phyloP scores from a whole-genome alignment of 2,113 vertebrate species.

The Potamarius usumacintae region DNA sequence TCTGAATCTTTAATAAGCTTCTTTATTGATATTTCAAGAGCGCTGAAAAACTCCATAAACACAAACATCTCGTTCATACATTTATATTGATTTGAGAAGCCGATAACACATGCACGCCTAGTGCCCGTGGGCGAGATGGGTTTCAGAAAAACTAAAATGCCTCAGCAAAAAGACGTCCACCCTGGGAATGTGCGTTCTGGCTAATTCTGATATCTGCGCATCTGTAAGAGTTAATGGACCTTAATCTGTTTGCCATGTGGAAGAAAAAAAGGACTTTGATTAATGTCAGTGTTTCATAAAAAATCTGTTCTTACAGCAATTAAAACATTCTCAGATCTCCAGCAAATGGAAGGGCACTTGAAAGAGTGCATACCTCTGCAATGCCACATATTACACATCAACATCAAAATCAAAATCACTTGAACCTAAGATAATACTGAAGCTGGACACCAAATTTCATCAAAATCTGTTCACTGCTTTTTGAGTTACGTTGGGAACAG shows the following conservation, averaged over 20 bases:
- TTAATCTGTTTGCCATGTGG: not conserved
- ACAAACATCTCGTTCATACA: constrained; percentile 9
- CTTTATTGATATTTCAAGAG: constrained; percentile 21
- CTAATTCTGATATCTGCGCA: not conserved
- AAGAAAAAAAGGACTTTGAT: not conserved
- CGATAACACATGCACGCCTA: not conserved
- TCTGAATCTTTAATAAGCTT: constrained; percentile 31
- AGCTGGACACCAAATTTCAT: no score
- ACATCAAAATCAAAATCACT: no score
- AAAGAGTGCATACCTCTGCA: no score
- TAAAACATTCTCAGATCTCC: not conserved
- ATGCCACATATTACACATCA: no score
- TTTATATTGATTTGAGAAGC: constrained; percentile 27
- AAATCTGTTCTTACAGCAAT: not conserved
- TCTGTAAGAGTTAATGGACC: not conserved
- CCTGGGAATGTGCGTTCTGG: not conserved
- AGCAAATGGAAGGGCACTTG: not conserved
- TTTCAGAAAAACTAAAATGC: not conserved
- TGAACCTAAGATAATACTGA: no score
- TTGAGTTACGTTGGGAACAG: no score
- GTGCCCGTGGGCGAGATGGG: not conserved
- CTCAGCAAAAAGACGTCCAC: not conserved
- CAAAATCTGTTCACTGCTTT: no score
- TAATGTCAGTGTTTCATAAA: not conserved
- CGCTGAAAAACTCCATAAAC: constrained; percentile 7